Evolutionary conservation across 2,113 vertebrate genomes (phyloP), one percentile per base, ranked within the genome.

Genomic region (Etheostoma spectabile): DNA sequence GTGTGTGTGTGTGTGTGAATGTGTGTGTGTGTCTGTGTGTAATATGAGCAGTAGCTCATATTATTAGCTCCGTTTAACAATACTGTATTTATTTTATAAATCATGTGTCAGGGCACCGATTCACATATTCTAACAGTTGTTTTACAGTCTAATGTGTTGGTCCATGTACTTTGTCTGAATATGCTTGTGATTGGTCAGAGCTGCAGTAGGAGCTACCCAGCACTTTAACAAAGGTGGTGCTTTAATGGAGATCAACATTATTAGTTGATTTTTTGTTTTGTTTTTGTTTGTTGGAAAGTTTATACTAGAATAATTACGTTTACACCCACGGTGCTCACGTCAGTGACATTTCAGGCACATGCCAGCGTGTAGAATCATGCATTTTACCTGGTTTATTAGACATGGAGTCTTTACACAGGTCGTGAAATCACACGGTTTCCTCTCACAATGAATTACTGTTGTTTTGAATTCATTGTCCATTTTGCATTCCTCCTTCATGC

Each of bases 11-110:
- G 22, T 30, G 62, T 67, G 60, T 49, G 61, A n/a, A n/a, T n/a
- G 24, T 70, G 73, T 62, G 71, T 65, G 60, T 30, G 61, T 35
- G 12, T 51, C 51, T 74, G 48, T 57, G 66, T 67, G 57, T 8
- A 55, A 57, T 65, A 19, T 73, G 48, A 78, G 61, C 61, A 91
- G 82, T 51, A 65, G 77, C 55, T 80, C 22, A 69, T 59, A 46
- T 46, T 76, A 72, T 73, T 76, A 78, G 80, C 73, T 89, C 48
- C 62, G 69, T 85, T 80, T 55, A 84, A 75, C 66, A 60, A 85
- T 74, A 89, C 77, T 86, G 56, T 94, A 95, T 95, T 95, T 95
- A 95, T 94, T 94, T 88, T 82, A 65, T 83, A 49, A 85, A 72
- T 89, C 19, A 56, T 70, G 74, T 56, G 67, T 70, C 33, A 48